phyloP scores from a whole-genome alignment of 2,888 invertebrate genomes.

The Machimus atricapillus region DNA sequence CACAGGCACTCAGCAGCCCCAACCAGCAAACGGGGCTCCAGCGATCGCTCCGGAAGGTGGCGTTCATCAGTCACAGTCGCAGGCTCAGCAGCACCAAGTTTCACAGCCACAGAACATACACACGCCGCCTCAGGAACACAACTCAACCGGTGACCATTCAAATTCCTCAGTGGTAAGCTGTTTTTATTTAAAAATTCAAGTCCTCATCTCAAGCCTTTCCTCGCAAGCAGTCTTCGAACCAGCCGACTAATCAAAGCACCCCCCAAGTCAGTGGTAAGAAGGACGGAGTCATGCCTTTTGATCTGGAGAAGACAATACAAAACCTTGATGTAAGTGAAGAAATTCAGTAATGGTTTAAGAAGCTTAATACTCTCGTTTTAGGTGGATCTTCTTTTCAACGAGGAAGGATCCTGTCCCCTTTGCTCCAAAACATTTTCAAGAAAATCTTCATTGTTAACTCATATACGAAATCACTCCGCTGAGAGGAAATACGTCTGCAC shows the following conservation, averaged over 20 bases:
- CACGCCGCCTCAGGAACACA: neutral
- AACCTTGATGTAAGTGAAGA: constrained; percentile 56
- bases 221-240: neutral
- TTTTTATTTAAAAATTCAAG: neutral
- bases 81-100: constrained; percentile 50
- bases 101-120: constrained; percentile 42
- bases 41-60: constrained; percentile 51
- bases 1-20: constrained; percentile 47
- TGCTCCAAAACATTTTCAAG: constrained; percentile 63
- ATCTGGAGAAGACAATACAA: constrained; percentile 58
- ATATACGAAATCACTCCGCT: constrained; percentile 63
- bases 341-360: neutral
- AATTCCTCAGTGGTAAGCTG: neutral
- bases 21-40: constrained; percentile 51
- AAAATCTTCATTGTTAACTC: constrained; percentile 62
- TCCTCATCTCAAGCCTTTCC: neutral
- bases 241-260: constrained; percentile 41
- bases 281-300: constrained; percentile 53
- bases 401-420: constrained; percentile 62
- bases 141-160: neutral
- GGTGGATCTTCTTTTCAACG: constrained; percentile 62
- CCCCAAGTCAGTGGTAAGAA: constrained; percentile 53
- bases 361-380: constrained; percentile 45
- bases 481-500: constrained; percentile 62
- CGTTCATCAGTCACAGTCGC: constrained; percentile 49